phyloP scores from a whole-genome alignment of 1,140 invertebrate species.

The Paraescarpia echinospica region DNA sequence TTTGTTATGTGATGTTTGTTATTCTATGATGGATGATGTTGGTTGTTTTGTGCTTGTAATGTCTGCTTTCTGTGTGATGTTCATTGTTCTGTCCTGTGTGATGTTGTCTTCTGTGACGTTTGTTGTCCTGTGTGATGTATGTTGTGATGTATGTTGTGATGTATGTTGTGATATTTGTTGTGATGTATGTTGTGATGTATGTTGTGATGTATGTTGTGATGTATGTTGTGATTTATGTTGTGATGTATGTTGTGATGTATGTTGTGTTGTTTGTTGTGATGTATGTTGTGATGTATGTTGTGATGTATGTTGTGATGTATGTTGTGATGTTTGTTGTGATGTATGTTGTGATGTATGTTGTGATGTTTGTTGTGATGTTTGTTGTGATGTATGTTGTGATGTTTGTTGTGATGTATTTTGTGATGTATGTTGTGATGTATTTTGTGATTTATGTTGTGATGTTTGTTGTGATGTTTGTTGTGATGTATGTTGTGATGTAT shows the following conservation, averaged over 20 bases:
- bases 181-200: too few species aligned
- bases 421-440: background rate
- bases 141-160: background rate
- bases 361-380: background rate
- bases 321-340: background rate
- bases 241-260: too few species aligned
- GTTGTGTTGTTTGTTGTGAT: too few species aligned
- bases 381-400: background rate
- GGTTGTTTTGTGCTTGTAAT: background rate
- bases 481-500: too few species aligned
- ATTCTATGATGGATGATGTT: background rate
- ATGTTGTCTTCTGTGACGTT: background rate
- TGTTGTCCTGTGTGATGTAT: background rate
- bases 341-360: background rate
- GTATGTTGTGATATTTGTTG: too few species aligned
- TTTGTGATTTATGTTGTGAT: too few species aligned
- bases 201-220: too few species aligned
- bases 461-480: too few species aligned
- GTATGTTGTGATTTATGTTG: background rate
- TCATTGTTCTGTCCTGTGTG: background rate
- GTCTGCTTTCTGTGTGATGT: too few species aligned
- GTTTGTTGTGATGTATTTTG: too few species aligned
- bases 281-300: conserved; percentile 45
- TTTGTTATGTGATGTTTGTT: background rate
- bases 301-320: conserved; percentile 39